Evolutionary conservation across 2,113 vertebrate species (phyloP).

Genomic region (Gymnorhina tibicen): DNA sequence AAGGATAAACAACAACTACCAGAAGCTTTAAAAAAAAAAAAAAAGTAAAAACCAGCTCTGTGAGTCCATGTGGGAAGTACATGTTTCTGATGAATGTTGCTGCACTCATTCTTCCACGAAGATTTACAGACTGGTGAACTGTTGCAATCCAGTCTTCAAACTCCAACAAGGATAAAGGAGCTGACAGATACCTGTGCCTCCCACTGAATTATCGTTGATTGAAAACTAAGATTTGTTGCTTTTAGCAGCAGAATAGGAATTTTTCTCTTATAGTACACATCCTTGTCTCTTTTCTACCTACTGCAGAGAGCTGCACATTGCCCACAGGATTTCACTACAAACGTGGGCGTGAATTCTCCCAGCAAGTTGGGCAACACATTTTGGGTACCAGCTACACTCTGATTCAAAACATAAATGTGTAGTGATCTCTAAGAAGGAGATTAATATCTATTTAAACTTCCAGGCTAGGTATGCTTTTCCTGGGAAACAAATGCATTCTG

Average conservation of each 20-base stretch:
- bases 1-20: background rate
- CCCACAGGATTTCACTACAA: background rate
- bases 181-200: background rate
- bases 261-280: background rate
- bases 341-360: background rate
- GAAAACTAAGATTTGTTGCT: background rate
- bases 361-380: background rate
- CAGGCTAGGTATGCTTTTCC: background rate
- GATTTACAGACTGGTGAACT: background rate
- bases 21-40: background rate
- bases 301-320: background rate
- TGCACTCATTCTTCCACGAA: background rate
- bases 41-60: background rate
- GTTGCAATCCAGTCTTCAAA: background rate
- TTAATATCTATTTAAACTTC: background rate
- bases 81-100: background rate
- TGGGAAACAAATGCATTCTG: background rate
- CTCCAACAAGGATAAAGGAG: background rate
- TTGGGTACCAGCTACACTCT: background rate
- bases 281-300: background rate
- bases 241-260: background rate
- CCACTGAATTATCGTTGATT: background rate
- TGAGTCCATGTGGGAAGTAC: background rate
- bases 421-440: background rate
- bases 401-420: background rate